Base-by-base conservation (phyloP, 2,113 vertebrate species). In the Anthoscopus minutus region DNA sequence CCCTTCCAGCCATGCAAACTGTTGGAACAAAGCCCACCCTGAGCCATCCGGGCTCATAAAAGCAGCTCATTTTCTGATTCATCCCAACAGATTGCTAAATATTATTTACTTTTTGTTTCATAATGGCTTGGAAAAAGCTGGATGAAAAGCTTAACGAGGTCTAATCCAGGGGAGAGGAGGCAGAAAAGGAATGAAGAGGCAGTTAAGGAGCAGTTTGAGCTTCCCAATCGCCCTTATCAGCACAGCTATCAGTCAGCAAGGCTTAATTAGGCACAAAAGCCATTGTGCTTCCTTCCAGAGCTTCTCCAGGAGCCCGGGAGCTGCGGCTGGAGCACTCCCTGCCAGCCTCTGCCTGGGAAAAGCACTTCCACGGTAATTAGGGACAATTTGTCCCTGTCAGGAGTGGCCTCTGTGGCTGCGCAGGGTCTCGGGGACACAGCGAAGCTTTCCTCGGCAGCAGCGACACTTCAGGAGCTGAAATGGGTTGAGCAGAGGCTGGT, bases 141-240 rank as follows among this genome's bases (percentile, higher is more conserved):
- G 85, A 81, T 64, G 76, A 96, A 91, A 92, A 92, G 71, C 31
- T 51, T 95, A 87, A 95, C 33, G 17, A 87, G 73, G 25, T 35
- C 62, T 91, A 73, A 91, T 25, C 42, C n/a, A 44, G 73, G 4
- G 18, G 83, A 78, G 33, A 83, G 85, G 76, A 89, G 48, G 44
- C 57, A 86, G 74, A 37, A 71, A 83, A 92, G 89, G 74, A 81
- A 70, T 83, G 56, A 60, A 92, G 82, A 86, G 92, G 89, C 74
- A 60, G 89, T 96, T 95, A 78, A 81, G 84, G 92, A 96, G 93
- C 85, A 90, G 79, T 81, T 70, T 18, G 77, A 88, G 80, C 85
- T 95, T 90, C 96, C 85, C 80, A n/a, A 78, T 92, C 85, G 56
- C 31, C 74, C 78, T 92, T 96, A 96, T 95, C 95, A 71, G 92